Evolutionary conservation across 2,888 invertebrate species (phyloP).

Genomic region (Adineta ricciae): DNA sequence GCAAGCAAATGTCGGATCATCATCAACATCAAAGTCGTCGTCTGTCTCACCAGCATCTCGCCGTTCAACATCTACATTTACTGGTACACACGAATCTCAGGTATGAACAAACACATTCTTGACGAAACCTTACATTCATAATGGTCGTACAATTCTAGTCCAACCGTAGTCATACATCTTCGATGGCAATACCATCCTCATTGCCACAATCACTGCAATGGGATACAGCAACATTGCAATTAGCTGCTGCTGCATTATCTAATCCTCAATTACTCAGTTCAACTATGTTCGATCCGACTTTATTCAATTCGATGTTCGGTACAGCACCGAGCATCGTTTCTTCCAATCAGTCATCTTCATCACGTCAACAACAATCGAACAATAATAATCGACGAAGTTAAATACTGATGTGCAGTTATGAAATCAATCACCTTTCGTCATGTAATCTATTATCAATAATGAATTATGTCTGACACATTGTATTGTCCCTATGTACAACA

Average conservation of each 20-base stretch:
- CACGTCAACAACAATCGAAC: constrained; percentile 1
- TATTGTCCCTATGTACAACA: neutral
- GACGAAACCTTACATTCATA: too few relatives aligned
- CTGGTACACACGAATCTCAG: neutral
- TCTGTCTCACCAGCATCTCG: neutral
- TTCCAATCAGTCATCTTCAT: neutral
- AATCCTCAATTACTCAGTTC: neutral
- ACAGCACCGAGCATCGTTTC: neutral
- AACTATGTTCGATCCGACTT: neutral
- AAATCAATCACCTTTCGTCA: neutral
- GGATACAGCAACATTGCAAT: neutral
- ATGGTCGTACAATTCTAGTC: neutral
- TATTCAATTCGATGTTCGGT: neutral
- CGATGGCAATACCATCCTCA: neutral
- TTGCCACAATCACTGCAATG: neutral
- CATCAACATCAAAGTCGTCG: neutral
- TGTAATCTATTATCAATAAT: neutral
- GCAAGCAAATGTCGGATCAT: neutral
- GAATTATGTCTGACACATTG: neutral
- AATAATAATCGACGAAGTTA: neutral
- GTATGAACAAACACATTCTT: neutral
- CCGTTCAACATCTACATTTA: neutral
- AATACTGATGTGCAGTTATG: neutral
- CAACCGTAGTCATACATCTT: neutral
- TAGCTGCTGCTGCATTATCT: neutral